Evolutionary conservation across 2,888 invertebrate genomes (phyloP), one percentile per base, ranked within the genome.

Genomic region (Abscondita cerata): DNA sequence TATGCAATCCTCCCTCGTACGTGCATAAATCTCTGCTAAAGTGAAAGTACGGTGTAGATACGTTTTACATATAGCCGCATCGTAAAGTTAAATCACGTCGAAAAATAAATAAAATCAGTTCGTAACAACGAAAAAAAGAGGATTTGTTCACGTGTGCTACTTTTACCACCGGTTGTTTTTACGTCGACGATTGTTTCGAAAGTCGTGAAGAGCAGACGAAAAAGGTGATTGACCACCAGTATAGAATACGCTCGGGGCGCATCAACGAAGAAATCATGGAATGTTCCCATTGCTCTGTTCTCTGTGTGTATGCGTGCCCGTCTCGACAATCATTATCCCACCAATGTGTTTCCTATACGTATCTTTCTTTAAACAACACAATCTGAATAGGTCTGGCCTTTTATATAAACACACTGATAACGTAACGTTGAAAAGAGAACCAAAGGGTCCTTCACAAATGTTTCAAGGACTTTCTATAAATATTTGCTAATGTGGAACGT

Each of bases 171-270:
- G 6, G 25, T 25, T 16, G 41, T 58, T 58, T 57, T 41, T 58
- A 52, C 25, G 25, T 25, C 25, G 6, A 25, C 46, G 46, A 57
- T 41, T 12, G 18, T 19, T 44, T 54, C 48, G 54, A 47, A 60
- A 61, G 61, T 58, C 54, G 54, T 57, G 50, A 19, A 66, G 64
- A 66, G 66, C 67, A 67, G 66, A 59, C 63, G 62, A 13, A 33
- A 59, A 65, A 71, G 71, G 71, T 71, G 69, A 71, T 68, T 71
- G 71, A 71, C 71, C 71, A 69, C 57, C 55, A 59, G 62, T 60
- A 66, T 60, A 61, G 62, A 44, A 20, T 46, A 46, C 44, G 41
- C 33, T 65, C 67, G 62, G 47, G 52, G 68, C 67, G 69, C 71
- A 68, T 34, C 41, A 65, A 65, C 13, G 55, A 59, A 63, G 52